phyloP scores from a whole-genome alignment of 2,113 vertebrate genomes.

The Ranitomeya variabilis region DNA sequence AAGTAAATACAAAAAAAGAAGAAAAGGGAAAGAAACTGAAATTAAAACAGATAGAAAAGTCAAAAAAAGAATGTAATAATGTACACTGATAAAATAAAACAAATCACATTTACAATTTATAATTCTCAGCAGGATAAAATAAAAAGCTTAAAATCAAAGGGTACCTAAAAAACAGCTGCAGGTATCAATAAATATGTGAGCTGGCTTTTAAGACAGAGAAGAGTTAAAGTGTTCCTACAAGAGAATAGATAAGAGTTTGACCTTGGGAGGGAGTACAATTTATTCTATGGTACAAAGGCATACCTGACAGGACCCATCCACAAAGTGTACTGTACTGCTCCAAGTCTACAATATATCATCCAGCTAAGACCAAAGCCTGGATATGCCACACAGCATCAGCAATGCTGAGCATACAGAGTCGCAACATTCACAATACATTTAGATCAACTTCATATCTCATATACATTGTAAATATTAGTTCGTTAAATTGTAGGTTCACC shows the following conservation, averaged over 20 bases:
- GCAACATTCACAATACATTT: background rate
- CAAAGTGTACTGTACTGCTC: background rate
- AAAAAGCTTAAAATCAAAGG: background rate
- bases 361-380: background rate
- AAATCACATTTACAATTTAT: background rate
- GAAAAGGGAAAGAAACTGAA: background rate
- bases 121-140: background rate
- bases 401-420: background rate
- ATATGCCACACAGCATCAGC: background rate
- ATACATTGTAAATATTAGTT: background rate
- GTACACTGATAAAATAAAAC: background rate
- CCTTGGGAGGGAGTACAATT: conserved; percentile 23
- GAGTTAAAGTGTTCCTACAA: background rate
- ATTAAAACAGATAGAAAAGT: background rate
- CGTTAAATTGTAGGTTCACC: background rate
- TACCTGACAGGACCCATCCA: conserved; percentile 26
- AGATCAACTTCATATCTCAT: background rate
- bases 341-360: background rate
- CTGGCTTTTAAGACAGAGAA: background rate
- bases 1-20: background rate
- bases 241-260: conserved; percentile 18
- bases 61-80: background rate
- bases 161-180: background rate
- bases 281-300: background rate
- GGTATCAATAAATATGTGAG: background rate